These are phyloP conservation scores for Glossophaga mutica DNA, from an alignment of 2,797 vertebrate species.

Conservation along the genomic window DNA sequence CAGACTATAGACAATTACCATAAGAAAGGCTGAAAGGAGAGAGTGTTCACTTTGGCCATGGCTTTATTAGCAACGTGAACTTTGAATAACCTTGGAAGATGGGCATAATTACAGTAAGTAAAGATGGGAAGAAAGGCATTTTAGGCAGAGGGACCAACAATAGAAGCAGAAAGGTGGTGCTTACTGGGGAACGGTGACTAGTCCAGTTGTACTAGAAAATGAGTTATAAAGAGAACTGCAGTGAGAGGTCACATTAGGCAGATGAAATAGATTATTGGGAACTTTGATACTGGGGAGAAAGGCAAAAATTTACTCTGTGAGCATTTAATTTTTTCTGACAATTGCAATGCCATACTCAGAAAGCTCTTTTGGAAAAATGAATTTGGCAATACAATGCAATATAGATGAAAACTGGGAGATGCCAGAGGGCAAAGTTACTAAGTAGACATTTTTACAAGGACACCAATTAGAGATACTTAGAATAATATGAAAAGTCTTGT, in stretches of 20 bases:
- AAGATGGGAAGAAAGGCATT: background rate
- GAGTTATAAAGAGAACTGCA: background rate
- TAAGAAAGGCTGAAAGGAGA: background rate
- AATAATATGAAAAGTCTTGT: background rate
- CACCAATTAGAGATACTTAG: background rate
- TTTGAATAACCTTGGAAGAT: background rate
- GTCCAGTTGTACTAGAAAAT: background rate
- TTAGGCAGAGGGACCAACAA: background rate
- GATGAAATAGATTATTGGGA: background rate
- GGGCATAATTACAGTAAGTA: background rate
- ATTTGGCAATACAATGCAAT: slow-evolving; percentile 20
- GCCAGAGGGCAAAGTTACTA: background rate
- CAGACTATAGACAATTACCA: background rate
- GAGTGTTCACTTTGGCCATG: background rate
- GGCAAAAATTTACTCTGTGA: background rate
- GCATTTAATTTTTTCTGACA: background rate
- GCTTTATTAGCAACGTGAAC: background rate
- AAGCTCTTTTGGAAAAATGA: background rate
- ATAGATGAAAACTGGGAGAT: background rate
- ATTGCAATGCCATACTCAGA: background rate
- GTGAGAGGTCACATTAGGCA: background rate
- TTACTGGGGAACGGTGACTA: background rate
- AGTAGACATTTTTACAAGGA: background rate
- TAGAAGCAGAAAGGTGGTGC: background rate
- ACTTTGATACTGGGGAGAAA: background rate